These are phyloP conservation scores for Stegana nigrithorax DNA, from an alignment of 2,888 invertebrate genomes.

Conservation along the genomic window DNA sequence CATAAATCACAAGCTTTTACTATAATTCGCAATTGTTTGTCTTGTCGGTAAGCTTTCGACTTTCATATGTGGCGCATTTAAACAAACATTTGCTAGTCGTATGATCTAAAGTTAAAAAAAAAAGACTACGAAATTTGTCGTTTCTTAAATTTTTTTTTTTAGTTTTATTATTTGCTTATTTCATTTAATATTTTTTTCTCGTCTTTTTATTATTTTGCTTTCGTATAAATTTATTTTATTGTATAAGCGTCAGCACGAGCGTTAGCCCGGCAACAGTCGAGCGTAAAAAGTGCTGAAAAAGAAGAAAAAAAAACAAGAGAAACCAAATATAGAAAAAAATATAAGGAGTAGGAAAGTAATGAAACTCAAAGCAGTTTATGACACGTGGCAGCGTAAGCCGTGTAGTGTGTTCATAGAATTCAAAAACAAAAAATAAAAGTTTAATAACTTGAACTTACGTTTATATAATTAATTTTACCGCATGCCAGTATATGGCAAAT, in stretches of 20 bases:
- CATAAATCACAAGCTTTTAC: no score
- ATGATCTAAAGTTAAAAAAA: constrained; percentile 19
- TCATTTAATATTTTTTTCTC: neutral
- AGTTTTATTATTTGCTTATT: no score
- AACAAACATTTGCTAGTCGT: constrained; percentile 14
- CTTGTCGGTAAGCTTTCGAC: no score
- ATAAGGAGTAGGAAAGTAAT: constrained; percentile 5
- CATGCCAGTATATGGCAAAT: no score
- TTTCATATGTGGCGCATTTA: no score
- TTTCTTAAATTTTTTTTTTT: no score
- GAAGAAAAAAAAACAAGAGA: neutral
- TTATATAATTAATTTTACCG: no score
- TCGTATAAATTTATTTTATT: neutral
- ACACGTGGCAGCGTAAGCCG: neutral
- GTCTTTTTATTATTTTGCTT: neutral
- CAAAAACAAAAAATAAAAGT: no score
- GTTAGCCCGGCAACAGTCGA: neutral
- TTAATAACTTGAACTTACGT: no score
- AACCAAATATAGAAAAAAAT: neutral
- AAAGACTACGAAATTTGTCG: neutral
- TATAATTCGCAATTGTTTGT: no score
- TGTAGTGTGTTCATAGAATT: no score
- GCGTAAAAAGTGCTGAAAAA: neutral
- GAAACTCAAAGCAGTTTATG: constrained; percentile 1
- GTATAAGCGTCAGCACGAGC: neutral